Conservation (phyloP, 2,888 invertebrate genomes). For the Hydraecia micacea region DNA sequence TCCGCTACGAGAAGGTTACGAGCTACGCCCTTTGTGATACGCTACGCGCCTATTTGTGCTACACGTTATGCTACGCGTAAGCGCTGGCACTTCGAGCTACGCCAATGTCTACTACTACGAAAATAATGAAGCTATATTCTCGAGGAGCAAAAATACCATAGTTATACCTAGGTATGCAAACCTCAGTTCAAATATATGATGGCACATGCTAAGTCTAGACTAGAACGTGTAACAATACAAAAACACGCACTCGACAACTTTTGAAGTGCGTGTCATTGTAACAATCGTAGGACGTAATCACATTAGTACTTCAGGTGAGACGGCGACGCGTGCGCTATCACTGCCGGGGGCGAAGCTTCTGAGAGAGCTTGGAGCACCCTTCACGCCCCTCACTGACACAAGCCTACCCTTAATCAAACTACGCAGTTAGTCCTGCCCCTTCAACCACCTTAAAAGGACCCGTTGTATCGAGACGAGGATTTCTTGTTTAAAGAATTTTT, state of each 20-base stretch:
- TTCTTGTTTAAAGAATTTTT: conserved; percentile 18
- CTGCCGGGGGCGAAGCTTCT: conserved; percentile 65
- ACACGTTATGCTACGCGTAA: neutral
- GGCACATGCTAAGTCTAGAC: conserved; percentile 49
- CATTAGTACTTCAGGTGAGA: conserved; percentile 71
- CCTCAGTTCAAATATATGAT: conserved; percentile 4
- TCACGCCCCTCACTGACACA: conserved; percentile 69
- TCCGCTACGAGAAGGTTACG: neutral
- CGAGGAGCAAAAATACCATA: neutral
- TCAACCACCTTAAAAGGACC: conserved; percentile 56
- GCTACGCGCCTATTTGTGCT: neutral
- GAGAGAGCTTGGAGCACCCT: conserved; percentile 66
- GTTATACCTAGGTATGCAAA: neutral
- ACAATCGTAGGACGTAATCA: conserved; percentile 68
- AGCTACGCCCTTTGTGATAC: neutral
- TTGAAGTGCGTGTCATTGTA: conserved; percentile 67
- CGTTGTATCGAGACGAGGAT: conserved; percentile 58
- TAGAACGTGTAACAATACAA: conserved; percentile 39
- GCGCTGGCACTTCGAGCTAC: neutral
- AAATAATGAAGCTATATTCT: neutral
- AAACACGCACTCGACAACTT: conserved; percentile 53
- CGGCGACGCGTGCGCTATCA: conserved; percentile 80
- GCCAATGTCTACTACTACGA: neutral
- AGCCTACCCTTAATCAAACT: conserved; percentile 75
- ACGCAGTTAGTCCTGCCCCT: conserved; percentile 67